A percentile compares a stretch with the other conserved stretches of the same genome.
phyloP scores from a whole-genome alignment of 2,113 vertebrate species.

The Marcusenius ussheri region DNA sequence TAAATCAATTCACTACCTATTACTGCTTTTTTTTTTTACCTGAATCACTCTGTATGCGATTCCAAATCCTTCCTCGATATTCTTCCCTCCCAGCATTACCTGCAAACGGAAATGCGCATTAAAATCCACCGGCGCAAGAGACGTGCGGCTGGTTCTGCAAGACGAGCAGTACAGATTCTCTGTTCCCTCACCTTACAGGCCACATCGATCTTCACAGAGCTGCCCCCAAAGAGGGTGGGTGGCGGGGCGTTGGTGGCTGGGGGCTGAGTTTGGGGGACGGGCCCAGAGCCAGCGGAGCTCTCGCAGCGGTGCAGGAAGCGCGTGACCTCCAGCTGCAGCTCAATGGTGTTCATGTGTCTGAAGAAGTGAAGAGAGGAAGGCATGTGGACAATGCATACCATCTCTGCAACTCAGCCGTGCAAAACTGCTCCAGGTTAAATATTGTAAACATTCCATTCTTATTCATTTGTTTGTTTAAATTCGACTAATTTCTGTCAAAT shows the following conservation, averaged over 20 bases:
- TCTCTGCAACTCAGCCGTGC: not conserved
- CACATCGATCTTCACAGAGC: slow-evolving; percentile 83
- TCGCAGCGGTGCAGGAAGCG: slow-evolving; percentile 88
- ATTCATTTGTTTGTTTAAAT: not conserved
- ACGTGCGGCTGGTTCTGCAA: not conserved
- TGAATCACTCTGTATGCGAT: slow-evolving; percentile 94
- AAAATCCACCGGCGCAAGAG: not conserved
- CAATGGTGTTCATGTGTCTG: slow-evolving; percentile 92
- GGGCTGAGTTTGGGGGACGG: slow-evolving; percentile 39
- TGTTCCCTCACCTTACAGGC: slow-evolving; percentile 75
- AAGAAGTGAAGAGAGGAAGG: not conserved
- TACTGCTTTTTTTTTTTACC: slow-evolving; percentile 57
- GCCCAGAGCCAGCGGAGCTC: slow-evolving; percentile 57
- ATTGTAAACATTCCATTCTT: not conserved
- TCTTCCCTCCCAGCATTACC: slow-evolving; percentile 97
- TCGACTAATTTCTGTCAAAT: not conserved
- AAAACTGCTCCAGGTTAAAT: not conserved
- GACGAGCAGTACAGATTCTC: not conserved
- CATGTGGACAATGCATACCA: not conserved
- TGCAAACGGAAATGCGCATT: slow-evolving; percentile 36
- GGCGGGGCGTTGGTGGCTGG: slow-evolving; percentile 47
- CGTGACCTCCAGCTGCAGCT: slow-evolving; percentile 94
- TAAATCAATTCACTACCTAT: not conserved
- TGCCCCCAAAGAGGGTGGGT: slow-evolving; percentile 85
- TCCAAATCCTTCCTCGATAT: slow-evolving; percentile 94